Base-by-base conservation (phyloP, 2,113 vertebrate species). In the Mionectes macconnelli region DNA sequence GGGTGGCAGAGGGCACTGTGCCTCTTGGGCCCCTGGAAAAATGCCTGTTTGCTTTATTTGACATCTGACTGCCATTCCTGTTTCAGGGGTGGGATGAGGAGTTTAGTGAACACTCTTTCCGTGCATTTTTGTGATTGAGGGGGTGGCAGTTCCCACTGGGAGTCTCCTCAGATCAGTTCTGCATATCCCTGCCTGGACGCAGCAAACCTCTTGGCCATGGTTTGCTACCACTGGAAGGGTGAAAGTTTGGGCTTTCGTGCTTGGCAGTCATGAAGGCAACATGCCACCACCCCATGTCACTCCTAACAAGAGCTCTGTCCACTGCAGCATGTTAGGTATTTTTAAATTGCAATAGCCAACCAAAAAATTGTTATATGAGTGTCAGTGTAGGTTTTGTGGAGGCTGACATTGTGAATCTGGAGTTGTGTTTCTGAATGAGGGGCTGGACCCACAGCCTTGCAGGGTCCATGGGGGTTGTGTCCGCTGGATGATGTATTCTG, bases 81-180 rank as follows among this genome's bases (percentile, higher is more conserved):
- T 8, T 35, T 19, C 42, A 49, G 79, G 18, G 6, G 19, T 37
- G 42, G 18, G 17, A 8, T 18, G 10, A 69, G 50, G 21, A 67
- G 23, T 40, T 64, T 0, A 1, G 27, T 12, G 44, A 59, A 28
- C 6, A 7, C 16, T 68, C 37, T 50, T 22, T 63, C 20, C 60
- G 9, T 50, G 37, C 1, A 0, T 47, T 59, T 72, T 44, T 37
- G 3, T 27, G 27, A 8, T 5, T 28, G 60, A 67, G 23, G 6
- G 3, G 8, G 8, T 49, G 20, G 9, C 20, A 13, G 5, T 11
- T 20, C 24, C 25, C 0, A 5, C 28, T 4, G 2, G 2, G 8
- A 62, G 6, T n/a, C 17, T 44, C 31, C 31, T 35, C 16, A 3
- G 20, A 21, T n/a, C 0, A 2, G 4, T 15, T 42, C 35, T 56